Conservation (phyloP, 2,797 vertebrate species). For the Sebastes diaconus region DNA sequence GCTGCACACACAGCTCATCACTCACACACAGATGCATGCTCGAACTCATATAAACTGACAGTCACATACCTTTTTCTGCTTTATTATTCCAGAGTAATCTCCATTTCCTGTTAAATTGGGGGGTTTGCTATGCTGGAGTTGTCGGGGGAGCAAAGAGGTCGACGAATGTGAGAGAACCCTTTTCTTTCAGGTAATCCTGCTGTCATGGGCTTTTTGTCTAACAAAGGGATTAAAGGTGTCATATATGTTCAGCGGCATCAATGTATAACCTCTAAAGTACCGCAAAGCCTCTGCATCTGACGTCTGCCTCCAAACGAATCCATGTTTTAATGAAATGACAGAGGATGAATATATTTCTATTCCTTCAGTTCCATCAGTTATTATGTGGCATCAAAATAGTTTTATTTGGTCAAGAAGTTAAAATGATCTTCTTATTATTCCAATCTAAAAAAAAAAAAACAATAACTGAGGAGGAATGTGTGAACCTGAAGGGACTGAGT, state of each 20-base stretch:
- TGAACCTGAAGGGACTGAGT: neutral
- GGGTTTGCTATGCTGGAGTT: conserved; percentile 24
- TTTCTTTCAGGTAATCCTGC: conserved; percentile 33
- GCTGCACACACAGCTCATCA: conserved; percentile 62
- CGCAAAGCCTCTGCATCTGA: neutral
- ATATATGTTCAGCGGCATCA: neutral
- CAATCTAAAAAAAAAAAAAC: too few relatives aligned
- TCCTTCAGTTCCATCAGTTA: neutral
- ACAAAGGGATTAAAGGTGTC: conserved; percentile 40
- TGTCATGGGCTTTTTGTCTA: conserved; percentile 12
- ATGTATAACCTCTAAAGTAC: neutral
- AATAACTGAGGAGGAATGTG: neutral
- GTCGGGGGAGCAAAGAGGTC: conserved; percentile 50
- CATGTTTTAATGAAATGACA: neutral
- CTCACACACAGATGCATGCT: conserved; percentile 56
- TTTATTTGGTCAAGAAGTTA: neutral
- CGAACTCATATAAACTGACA: conserved; percentile 44
- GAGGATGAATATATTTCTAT: neutral
- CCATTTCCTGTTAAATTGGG: conserved; percentile 33
- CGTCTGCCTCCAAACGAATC: neutral
- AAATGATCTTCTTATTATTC: neutral
- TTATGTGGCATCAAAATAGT: neutral
- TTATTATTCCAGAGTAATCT: conserved; percentile 63
- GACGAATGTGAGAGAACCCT: neutral
- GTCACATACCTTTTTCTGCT: conserved; percentile 48